Conservation (phyloP, 2,888 invertebrate species). For the Acronicta leporina region DNA sequence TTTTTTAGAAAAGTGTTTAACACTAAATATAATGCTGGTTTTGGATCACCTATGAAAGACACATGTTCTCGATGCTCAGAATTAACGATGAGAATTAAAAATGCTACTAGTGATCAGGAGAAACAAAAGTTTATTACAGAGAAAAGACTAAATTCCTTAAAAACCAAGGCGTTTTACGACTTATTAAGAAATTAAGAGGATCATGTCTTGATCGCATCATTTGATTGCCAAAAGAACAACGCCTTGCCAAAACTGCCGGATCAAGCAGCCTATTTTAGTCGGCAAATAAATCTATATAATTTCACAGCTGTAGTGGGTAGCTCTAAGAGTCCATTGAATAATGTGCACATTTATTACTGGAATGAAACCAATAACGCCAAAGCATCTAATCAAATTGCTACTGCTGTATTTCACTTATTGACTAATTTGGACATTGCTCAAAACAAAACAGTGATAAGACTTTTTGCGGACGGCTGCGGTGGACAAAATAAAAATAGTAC, state of each 20-base stretch:
- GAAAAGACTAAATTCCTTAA: conserved; percentile 13
- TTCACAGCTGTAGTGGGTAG: conserved; percentile 15
- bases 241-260: conserved; percentile 21
- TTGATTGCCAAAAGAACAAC: conserved; percentile 8
- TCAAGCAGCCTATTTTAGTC: conserved; percentile 24
- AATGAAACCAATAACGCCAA: conserved; percentile 27
- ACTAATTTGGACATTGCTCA: background rate
- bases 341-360: conserved; percentile 14
- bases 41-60: conserved; percentile 12
- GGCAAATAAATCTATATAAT: conserved; percentile 25
- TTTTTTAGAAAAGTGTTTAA: background rate
- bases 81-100: conserved; percentile 5
- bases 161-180: conserved; percentile 1
- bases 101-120: conserved; percentile 1
- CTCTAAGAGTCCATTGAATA: conserved; percentile 23
- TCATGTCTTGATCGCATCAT: conserved; percentile 1
- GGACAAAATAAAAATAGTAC: conserved; percentile 38
- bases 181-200: background rate
- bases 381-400: conserved; percentile 17
- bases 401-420: conserved; percentile 14
- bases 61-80: conserved; percentile 7
- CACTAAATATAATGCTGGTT: conserved; percentile 9
- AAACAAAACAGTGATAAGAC: background rate
- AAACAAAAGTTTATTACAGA: conserved; percentile 14
- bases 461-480: conserved; percentile 26